These are phyloP conservation scores for Bombyx mori DNA, from an alignment of 1,140 invertebrate genomes.

Conservation along the genomic window ASM3026992v2 NC_085112.1:960501-961000, in stretches of 20 bases:
- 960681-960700: constrained; percentile 3
- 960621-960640: not conserved
- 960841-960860: too few relatives aligned
- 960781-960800: too few relatives aligned
- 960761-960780: not conserved
- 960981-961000: too few relatives aligned
- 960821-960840: too few relatives aligned
- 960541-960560: not conserved
- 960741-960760: constrained; percentile 6
- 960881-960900: too few relatives aligned
- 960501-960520: not conserved
- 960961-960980: too few relatives aligned
- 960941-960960: too few relatives aligned
- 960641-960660: not conserved
- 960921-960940: too few relatives aligned
- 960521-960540: not conserved
- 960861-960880: too few relatives aligned
- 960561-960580: constrained; percentile 1
- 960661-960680: not conserved
- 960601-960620: not conserved
- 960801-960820: too few relatives aligned
- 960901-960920: too few relatives aligned
- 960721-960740: constrained; percentile 1
- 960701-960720: constrained; percentile 1
- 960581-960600: not conserved